These are phyloP conservation scores for Platanista minor DNA, from an alignment of 2,113 vertebrate genomes.

Conservation along the genomic window DNA sequence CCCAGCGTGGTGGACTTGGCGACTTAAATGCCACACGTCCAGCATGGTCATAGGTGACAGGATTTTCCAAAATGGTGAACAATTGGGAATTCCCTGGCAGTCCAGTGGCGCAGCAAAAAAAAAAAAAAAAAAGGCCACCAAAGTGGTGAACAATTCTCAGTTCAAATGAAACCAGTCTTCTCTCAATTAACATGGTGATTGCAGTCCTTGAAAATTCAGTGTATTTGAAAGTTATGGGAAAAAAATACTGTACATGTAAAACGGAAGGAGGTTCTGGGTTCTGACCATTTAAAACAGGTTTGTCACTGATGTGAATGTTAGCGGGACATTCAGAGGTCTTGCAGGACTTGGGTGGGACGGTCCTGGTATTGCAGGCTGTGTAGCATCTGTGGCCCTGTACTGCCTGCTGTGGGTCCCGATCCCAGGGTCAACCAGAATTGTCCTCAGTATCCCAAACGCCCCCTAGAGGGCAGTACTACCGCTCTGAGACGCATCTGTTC, in stretches of 20 bases:
- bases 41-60: not conserved
- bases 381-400: not conserved
- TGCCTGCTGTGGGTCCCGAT: not conserved
- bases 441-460: not conserved
- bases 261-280: not conserved
- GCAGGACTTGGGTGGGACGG: not conserved
- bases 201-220: not conserved
- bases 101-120: not conserved
- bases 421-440: not conserved
- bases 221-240: not conserved
- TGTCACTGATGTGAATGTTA: not conserved
- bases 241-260: not conserved
- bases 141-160: not conserved
- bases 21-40: not conserved
- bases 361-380: not conserved
- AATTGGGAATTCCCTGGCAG: not conserved
- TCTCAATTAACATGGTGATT: not conserved
- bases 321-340: not conserved
- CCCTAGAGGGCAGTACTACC: conserved; percentile 39
- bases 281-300: not conserved
- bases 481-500: not conserved
- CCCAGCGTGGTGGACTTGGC: not conserved
- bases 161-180: not conserved
- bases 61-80: not conserved
- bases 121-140: not conserved